These are phyloP conservation scores for Silurus aristotelis DNA, from an alignment of 2,797 vertebrate species.

Conservation along the genomic window DNA sequence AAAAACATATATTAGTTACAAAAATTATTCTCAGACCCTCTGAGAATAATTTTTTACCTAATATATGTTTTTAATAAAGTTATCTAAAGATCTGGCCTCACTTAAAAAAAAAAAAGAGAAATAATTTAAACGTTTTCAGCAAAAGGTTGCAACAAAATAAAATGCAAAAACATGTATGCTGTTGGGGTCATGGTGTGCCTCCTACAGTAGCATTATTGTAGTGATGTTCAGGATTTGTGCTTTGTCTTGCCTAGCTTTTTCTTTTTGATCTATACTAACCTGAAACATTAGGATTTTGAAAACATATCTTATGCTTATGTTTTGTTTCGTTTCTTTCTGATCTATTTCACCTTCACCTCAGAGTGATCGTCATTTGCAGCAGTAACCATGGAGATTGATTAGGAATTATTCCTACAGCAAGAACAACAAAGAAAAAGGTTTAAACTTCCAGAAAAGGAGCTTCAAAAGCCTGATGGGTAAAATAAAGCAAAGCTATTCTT, in stretches of 20 bases:
- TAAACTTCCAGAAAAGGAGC: background rate
- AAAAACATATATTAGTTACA: too few relatives aligned
- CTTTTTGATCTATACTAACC: background rate
- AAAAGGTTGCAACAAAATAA: too few relatives aligned
- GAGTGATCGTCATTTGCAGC: background rate
- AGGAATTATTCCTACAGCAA: background rate
- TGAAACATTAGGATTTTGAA: background rate
- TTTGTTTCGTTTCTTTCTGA: background rate
- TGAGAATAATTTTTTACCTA: too few relatives aligned
- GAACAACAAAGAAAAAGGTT: slow-evolving; percentile 28
- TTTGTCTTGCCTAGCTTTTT: background rate
- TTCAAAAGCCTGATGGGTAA: slow-evolving; percentile 38
- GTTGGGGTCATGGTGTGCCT: too few relatives aligned
- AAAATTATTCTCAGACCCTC: too few relatives aligned
- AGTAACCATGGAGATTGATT: slow-evolving; percentile 46
- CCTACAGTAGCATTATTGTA: background rate
- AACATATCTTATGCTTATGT: background rate
- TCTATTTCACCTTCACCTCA: background rate
- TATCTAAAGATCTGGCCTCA: too few relatives aligned
- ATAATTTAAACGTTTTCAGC: too few relatives aligned
- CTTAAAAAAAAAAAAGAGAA: too few relatives aligned
- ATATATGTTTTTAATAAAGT: too few relatives aligned
- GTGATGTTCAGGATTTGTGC: background rate
- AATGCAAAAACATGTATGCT: too few relatives aligned
- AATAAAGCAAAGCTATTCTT: slow-evolving; percentile 26